A percentile compares a stretch with the other conserved stretches of the same genome.
Conservation (phyloP, 2,888 invertebrate genomes). For the Nymphalis c-album region DNA sequence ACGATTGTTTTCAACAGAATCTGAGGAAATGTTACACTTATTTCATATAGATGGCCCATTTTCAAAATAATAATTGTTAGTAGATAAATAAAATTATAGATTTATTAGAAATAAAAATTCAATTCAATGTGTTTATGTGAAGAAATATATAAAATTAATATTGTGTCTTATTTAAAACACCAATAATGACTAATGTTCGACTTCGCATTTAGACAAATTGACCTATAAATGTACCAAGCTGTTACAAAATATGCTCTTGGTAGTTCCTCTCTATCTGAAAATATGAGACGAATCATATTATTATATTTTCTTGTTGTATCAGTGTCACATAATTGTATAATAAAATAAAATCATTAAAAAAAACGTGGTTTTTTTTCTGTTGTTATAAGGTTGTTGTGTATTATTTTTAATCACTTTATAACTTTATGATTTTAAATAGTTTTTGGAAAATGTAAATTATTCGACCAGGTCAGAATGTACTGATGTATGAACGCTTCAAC, state of each 20-base stretch:
- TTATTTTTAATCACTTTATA: too few relatives aligned
- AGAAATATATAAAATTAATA: neutral
- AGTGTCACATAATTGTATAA: constrained; percentile 21
- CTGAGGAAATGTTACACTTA: neutral
- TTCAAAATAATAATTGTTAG: neutral
- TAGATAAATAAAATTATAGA: constrained; percentile 4
- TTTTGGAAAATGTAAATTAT: too few relatives aligned
- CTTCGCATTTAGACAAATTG: constrained; percentile 9
- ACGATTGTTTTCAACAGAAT: too few relatives aligned
- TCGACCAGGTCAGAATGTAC: too few relatives aligned
- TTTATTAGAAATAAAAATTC: neutral
- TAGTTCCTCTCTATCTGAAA: constrained; percentile 21
- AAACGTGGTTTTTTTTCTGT: neutral
- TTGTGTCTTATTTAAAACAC: constrained; percentile 14
- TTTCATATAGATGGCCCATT: neutral
- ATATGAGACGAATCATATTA: constrained; percentile 12
- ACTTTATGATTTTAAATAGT: too few relatives aligned
- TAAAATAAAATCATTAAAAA: constrained; percentile 21
- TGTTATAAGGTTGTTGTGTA: too few relatives aligned
- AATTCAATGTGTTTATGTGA: neutral
- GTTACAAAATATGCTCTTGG: constrained; percentile 27
- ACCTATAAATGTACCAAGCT: constrained; percentile 3
- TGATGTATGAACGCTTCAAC: too few relatives aligned
- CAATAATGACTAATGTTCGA: constrained; percentile 7
- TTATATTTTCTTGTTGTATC: constrained; percentile 32